phyloP scores from a whole-genome alignment of 2,113 vertebrate genomes.

The Heliornis fulica region DNA sequence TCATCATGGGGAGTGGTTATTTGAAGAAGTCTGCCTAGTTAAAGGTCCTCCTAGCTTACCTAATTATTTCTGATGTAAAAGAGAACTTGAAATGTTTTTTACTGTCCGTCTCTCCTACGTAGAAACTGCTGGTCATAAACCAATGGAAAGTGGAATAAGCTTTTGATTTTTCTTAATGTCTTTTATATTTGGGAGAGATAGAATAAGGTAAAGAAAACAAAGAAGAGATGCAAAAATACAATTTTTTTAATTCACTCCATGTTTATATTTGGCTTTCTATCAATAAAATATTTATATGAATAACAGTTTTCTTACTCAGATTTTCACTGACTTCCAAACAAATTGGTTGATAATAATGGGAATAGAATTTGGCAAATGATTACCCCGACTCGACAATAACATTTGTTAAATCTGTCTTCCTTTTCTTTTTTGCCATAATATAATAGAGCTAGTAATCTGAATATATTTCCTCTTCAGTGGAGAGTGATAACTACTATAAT shows the following conservation, averaged over 20 bases:
- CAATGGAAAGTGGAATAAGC: background rate
- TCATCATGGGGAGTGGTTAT: background rate
- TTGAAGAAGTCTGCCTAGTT: background rate
- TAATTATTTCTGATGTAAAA: background rate
- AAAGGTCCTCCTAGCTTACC: background rate
- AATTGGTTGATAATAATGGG: background rate
- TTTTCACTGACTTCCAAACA: constrained; percentile 2
- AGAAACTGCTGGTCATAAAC: background rate
- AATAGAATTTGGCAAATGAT: background rate
- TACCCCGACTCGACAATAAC: background rate
- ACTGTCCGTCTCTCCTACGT: background rate
- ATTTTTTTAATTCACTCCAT: background rate
- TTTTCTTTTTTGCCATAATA: constrained; percentile 11
- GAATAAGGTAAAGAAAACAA: background rate
- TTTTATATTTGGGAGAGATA: background rate
- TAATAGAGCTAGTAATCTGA: constrained; percentile 33
- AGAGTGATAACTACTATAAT: constrained; percentile 60
- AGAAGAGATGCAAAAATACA: background rate
- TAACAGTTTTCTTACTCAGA: background rate
- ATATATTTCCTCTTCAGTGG: constrained; percentile 32
- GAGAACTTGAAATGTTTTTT: background rate
- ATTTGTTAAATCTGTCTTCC: background rate
- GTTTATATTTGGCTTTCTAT: background rate
- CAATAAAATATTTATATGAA: background rate
- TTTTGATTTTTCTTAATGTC: background rate